phyloP scores from a whole-genome alignment of 2,797 vertebrate species.

The Taenioides sp. region DNA sequence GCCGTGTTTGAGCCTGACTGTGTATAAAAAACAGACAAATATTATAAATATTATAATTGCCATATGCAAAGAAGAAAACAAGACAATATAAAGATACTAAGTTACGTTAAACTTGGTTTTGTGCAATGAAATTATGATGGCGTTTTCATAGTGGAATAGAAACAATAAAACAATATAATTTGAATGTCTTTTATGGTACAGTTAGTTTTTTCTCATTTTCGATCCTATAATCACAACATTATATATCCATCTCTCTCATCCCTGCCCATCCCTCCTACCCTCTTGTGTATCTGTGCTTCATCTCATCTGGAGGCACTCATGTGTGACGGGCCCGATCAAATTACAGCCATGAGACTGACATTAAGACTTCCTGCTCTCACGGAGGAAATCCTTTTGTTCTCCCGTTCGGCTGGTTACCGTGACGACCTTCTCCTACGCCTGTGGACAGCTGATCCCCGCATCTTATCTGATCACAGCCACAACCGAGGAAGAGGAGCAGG shows the following conservation, averaged over 20 bases:
- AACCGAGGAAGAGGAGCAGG: conserved; percentile 36
- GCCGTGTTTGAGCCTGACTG: no score
- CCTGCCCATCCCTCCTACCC: neutral
- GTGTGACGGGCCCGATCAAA: conserved; percentile 15
- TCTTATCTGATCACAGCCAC: conserved; percentile 38
- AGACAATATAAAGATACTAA: no score
- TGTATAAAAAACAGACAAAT: no score
- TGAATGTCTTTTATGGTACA: no score
- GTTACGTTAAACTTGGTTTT: no score
- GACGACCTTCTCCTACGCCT: conserved; percentile 35
- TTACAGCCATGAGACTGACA: conserved; percentile 14
- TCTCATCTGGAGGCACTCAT: neutral
- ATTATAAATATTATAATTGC: no score
- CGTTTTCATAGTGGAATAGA: no score
- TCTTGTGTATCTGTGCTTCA: neutral
- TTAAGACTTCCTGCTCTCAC: conserved; percentile 8
- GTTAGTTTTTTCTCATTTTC: no score
- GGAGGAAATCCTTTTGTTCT: conserved; percentile 34
- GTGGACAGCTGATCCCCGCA: conserved; percentile 29
- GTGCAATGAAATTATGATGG: no score
- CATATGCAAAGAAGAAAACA: no score
- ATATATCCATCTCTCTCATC: neutral
- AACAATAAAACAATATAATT: no score
- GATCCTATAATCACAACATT: neutral
- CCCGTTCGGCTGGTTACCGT: conserved; percentile 39